Evolutionary conservation across 2,888 invertebrate genomes (phyloP), one percentile per base, ranked within the genome.

Genomic region (Stenodera caucasica): DNA sequence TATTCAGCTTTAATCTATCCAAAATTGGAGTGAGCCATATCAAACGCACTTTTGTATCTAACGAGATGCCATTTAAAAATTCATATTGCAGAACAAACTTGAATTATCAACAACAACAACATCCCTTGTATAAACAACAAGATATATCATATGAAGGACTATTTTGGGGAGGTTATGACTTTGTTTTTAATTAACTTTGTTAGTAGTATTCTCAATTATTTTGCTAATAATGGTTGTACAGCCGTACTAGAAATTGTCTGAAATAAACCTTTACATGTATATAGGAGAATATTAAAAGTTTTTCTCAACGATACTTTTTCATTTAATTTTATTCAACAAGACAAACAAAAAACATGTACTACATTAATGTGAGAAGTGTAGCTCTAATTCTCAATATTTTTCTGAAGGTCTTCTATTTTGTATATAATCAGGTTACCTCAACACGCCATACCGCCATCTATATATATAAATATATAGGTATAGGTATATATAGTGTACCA

Each of bases 201-300:
- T 55, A 62, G 32, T 51, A 55, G 53, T 53, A 53, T 51, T 21
- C 55, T 60, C 63, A 63, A 57, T 63, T 60, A 63, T 53, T 57
- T 54, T 33, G 55, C 18, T 32, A 33, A 32, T 53, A 30, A 53
- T 14, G 15, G 33, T n/a, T 30, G 26, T n/a, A 45, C 23, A 63
- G 51, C 56, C 51, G 50, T 37, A 45, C 50, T 53, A 7, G 51
- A n/a, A 33, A 50, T 54, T 37, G 54, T 55, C 60, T 12, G 54
- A 32, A 53, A 61, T 57, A 53, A 61, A 54, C 53, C 53, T 37
- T 32, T 8, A n/a, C 30, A 9, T 30, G 8, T 9, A 9, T 26
- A 5, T 26, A 4, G 26, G 26, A 26, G 26, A 26, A 26, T 26
- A 26, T 26, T 26, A 26, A n/a, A n/a, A n/a, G n/a, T n/a, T n/a